Conservation (phyloP, 2,888 invertebrate genomes). For the Tetragnatha montana region DNA sequence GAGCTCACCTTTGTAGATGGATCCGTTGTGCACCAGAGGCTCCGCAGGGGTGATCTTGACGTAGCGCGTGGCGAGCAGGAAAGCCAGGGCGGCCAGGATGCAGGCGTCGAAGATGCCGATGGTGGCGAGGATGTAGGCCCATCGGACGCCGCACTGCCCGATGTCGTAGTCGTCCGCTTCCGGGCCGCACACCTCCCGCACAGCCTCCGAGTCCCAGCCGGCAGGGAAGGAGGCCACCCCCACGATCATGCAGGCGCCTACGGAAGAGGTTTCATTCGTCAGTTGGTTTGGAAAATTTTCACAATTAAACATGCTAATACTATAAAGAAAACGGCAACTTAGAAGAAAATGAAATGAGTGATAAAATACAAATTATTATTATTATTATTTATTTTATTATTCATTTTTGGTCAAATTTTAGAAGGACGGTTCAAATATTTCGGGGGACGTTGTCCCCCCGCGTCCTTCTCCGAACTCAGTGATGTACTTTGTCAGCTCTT, state of each 20-base stretch:
- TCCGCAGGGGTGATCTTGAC: conserved; percentile 80
- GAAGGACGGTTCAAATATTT: too few species aligned
- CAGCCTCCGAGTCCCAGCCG: conserved; percentile 90
- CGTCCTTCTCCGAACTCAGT: too few species aligned
- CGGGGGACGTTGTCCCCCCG: too few species aligned
- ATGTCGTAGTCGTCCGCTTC: conserved; percentile 83
- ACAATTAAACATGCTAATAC: too few species aligned
- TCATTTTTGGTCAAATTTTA: too few species aligned
- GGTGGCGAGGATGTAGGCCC: conserved; percentile 94
- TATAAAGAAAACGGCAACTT: too few species aligned
- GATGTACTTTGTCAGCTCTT: too few species aligned
- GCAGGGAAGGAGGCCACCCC: conserved; percentile 93
- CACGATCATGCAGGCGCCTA: conserved; percentile 90
- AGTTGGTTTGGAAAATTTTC: conserved; percentile 68
- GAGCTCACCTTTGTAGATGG: conserved; percentile 70
- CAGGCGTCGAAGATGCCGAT: conserved; percentile 90
- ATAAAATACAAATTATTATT: too few species aligned
- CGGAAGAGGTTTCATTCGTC: conserved; percentile 72
- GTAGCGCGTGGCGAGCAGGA: conserved; percentile 93
- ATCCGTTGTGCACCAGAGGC: conserved; percentile 71
- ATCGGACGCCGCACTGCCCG: conserved; percentile 91
- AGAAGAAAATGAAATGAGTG: too few species aligned
- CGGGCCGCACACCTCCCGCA: conserved; percentile 90
- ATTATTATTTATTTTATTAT: too few species aligned
- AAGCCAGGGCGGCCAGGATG: conserved; percentile 92